Base-by-base conservation (phyloP, 1,140 invertebrate genomes). In the Bombus consobrinus region DNA sequence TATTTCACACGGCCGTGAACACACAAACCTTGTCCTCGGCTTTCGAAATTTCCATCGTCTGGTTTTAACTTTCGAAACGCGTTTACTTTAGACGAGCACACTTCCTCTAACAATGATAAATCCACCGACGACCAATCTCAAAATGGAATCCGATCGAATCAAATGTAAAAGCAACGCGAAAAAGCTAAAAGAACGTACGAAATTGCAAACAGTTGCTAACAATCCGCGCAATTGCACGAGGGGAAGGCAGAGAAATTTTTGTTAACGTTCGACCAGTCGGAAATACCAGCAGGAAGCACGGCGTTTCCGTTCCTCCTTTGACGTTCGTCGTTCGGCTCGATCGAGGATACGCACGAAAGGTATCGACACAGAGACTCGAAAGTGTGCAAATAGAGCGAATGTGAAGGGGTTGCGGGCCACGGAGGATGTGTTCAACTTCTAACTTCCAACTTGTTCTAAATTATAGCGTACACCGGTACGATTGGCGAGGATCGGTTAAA, bases 321-420 rank as follows among this genome's bases (percentile, higher is more conserved):
- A 62, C 4, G 28, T 0, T 62, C 28, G 59, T 62, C 28, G 59
- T 62, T 62, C 28, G 59, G 28, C 10, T 28, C 6, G 28, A 62
- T 62, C 12, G 28, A n/a, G 9, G 28, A 62, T 62, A 62, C 59
- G 28, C 59, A n/a, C 59, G 59, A 5, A n/a, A n/a, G 25, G 3
- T 62, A n/a, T n/a, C 28, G 59, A 62, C 28, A n/a, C 59, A n/a
- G 59, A n/a, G 59, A n/a, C 59, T 62, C 59, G 59, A 62, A 62
- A 62, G 59, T 62, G 59, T 62, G 59, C 59, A 62, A 62, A 62
- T 62, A 62, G 59, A 62, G 28, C 59, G 59, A 62, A 62, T 62
- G 59, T 62, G 59, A 62, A 62, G 59, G 59, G 59, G 28, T 62
- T 62, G 59, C 59, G 59, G 12, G 28, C 28, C 59, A 62, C 59